These are phyloP conservation scores for Eospalax fontanierii DNA, from an alignment of 2,797 vertebrate species.

Conservation along the genomic window DNA sequence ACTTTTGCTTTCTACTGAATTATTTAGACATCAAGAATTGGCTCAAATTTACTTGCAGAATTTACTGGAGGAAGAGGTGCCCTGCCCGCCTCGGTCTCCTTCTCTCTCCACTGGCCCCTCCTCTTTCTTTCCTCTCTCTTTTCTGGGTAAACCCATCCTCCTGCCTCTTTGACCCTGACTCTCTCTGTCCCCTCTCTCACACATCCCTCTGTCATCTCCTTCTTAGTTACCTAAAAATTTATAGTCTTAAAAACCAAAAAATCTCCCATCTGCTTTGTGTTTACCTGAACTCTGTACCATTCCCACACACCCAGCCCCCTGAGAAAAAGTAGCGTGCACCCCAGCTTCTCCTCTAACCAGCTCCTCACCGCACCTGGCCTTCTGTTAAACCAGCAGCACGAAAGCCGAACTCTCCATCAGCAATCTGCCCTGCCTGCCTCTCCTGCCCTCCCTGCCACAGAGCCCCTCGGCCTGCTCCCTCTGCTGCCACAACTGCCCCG, in stretches of 20 bases:
- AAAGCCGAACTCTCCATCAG: background rate
- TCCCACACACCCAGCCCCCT: too few species aligned
- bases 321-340: too few species aligned
- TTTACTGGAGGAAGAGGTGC: background rate
- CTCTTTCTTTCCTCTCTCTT: background rate
- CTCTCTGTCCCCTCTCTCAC: background rate
- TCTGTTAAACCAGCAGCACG: background rate
- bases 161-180: background rate
- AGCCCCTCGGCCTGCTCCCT: fast-evolving
- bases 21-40: constrained; percentile 53
- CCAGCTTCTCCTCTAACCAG: background rate
- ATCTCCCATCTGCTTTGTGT: background rate
- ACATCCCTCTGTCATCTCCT: background rate
- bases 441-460: background rate
- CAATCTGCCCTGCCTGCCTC: background rate
- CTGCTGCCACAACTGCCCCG: background rate
- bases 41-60: constrained; percentile 30
- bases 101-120: background rate
- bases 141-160: background rate
- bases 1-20: constrained; percentile 40
- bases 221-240: constrained; percentile 15
- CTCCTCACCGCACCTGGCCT: background rate
- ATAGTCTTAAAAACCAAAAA: background rate
- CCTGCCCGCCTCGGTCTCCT: background rate
- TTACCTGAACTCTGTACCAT: background rate